These are phyloP conservation scores for Callipepla californica DNA, from an alignment of 2,113 vertebrate genomes.

Conservation along the genomic window DNA sequence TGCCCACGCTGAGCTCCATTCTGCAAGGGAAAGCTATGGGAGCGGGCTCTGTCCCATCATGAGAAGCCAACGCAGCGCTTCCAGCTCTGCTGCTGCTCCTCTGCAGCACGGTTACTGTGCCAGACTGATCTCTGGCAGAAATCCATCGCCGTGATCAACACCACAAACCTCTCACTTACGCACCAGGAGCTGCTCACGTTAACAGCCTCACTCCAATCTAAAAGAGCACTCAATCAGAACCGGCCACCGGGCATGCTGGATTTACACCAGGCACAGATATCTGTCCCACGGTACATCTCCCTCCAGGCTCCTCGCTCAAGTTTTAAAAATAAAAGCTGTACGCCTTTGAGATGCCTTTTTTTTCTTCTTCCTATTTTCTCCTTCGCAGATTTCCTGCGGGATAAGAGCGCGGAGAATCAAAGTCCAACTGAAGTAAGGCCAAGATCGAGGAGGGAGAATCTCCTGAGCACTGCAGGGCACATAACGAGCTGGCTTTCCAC, in stretches of 20 bases:
- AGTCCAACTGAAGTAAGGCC: slow-evolving; percentile 53
- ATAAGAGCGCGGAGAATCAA: slow-evolving; percentile 6
- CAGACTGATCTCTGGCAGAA: not conserved
- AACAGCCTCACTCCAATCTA: not conserved
- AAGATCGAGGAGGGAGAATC: slow-evolving; percentile 52
- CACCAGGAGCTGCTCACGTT: not conserved
- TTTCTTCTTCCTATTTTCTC: slow-evolving; percentile 56
- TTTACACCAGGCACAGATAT: not conserved
- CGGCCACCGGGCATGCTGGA: not conserved
- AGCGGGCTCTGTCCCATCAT: not conserved
- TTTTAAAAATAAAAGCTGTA: slow-evolving; percentile 39
- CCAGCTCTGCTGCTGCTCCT: not conserved
- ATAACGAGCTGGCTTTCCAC: slow-evolving; percentile 51
- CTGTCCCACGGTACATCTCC: not conserved
- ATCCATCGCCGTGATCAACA: not conserved
- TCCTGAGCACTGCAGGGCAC: not conserved
- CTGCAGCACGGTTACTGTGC: not conserved
- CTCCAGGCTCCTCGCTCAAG: not conserved
- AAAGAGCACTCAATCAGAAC: not conserved
- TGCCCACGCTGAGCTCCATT: not conserved
- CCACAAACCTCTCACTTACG: not conserved
- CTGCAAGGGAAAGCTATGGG: not conserved
- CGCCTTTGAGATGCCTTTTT: not conserved
- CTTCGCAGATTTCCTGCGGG: slow-evolving; percentile 65
- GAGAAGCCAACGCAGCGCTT: not conserved